Conservation (phyloP, 2,888 invertebrate genomes). For the Anthophora plumipes region DNA sequence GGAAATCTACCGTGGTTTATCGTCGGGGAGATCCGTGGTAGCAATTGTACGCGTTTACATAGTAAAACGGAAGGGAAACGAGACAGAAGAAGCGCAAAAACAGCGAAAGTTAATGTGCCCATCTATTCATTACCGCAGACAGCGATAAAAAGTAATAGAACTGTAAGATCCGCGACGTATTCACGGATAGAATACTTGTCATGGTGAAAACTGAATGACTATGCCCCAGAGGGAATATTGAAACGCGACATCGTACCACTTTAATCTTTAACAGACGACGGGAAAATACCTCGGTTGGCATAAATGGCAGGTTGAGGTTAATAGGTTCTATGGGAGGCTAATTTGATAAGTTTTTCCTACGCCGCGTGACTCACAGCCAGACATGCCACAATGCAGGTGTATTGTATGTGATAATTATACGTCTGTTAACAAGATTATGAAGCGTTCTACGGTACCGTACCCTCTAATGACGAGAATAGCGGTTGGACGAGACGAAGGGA, state of each 20-base stretch:
- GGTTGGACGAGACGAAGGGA: background rate
- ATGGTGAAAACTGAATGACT: slow-evolving; percentile 23
- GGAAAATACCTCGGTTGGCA: background rate
- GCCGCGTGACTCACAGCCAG: background rate
- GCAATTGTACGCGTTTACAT: slow-evolving; percentile 3
- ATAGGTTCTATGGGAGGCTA: background rate
- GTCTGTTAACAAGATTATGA: slow-evolving; percentile 11
- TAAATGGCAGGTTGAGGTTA: background rate
- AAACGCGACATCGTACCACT: slow-evolving; percentile 11
- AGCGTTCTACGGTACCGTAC: background rate
- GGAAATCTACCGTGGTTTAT: background rate
- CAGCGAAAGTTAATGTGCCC: slow-evolving; percentile 55
- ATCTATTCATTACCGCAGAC: slow-evolving; percentile 45
- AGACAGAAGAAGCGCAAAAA: slow-evolving; percentile 39
- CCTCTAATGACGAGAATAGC: background rate
- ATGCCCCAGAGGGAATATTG: background rate
- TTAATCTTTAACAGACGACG: background rate
- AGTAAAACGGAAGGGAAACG: slow-evolving; percentile 11
- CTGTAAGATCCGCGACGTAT: slow-evolving; percentile 37
- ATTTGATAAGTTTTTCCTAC: background rate
- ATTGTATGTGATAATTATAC: slow-evolving; percentile 12
- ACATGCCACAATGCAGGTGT: background rate
- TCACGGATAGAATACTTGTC: slow-evolving; percentile 9
- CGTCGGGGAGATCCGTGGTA: slow-evolving; percentile 2
- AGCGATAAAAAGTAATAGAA: slow-evolving; percentile 38